Evolutionary conservation across 2,888 invertebrate species (phyloP).

Genomic region (Laspeyria flexula): DNA sequence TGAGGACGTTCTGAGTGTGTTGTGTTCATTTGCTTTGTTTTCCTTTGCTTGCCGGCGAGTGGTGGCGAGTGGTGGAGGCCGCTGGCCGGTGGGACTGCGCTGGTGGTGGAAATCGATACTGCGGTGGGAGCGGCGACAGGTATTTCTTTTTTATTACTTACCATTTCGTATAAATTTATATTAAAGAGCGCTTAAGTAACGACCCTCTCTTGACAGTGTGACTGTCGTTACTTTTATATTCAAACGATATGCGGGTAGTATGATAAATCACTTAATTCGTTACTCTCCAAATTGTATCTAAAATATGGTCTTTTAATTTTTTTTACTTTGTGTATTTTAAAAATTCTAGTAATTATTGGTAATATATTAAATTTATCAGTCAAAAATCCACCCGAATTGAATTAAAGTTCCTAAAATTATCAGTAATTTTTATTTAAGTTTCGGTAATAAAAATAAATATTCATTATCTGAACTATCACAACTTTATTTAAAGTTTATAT

Average conservation of each 20-base stretch:
- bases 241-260: slow-evolving; percentile 25
- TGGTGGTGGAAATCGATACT: slow-evolving; percentile 82
- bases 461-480: too few relatives aligned
- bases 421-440: too few relatives aligned
- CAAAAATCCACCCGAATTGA: too few relatives aligned
- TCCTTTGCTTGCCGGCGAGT: slow-evolving; percentile 72
- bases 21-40: slow-evolving; percentile 80
- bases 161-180: slow-evolving; percentile 32
- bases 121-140: slow-evolving; percentile 81
- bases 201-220: slow-evolving; percentile 7
- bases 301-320: too few relatives aligned
- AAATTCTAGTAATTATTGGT: too few relatives aligned
- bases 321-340: too few relatives aligned
- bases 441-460: too few relatives aligned
- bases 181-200: slow-evolving; percentile 3
- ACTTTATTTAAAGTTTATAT: too few relatives aligned
- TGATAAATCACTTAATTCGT: slow-evolving; percentile 12
- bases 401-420: too few relatives aligned
- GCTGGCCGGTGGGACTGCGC: slow-evolving; percentile 65
- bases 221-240: slow-evolving; percentile 1
- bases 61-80: slow-evolving; percentile 65
- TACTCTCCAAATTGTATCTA: not conserved
- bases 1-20: slow-evolving; percentile 72
- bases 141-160: slow-evolving; percentile 61
- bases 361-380: too few relatives aligned